Evolutionary conservation across 2,797 vertebrate species (phyloP), one percentile per base, ranked within the genome.

Genomic region (Pantherophis vulpinus): DNA sequence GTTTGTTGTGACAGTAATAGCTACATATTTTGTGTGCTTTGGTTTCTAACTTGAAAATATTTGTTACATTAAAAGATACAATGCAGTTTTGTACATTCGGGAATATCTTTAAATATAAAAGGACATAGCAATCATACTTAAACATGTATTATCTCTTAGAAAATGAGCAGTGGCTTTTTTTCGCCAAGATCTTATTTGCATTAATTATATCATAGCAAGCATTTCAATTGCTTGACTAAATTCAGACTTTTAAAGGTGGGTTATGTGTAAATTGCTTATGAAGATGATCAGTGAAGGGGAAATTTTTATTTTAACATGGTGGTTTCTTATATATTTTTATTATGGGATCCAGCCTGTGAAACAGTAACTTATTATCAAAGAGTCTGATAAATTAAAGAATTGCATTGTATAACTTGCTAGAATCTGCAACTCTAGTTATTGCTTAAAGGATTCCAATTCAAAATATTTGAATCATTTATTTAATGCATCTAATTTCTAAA

Each of bases 1-100:
- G 99, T 99, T 98, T 91, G 96, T 93, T 90, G 54, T 66, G 27
- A 59, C 60, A 9, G 37, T 92, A 92, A n/a, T 18, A 56, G 42
- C 55, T 27, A n/a, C 54, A 42, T 92, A 92, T 93, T 70, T 70
- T 23, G 51, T 60, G 61, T 88, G 59, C 27, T 23, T 91, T 87
- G 61, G 16, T 9, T 83, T 47, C 23, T 63, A 20, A 10, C 51
- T 59, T 20, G 10, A 47, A 91, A 59, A 86, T 91, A 18, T 18
- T 47, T 86, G 13, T 70, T 66, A 5, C 66, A 54, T 16, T 54
- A 79, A 86, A 93, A 66, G n/a, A 55, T 29, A 58, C 37, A 56
- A 29, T 88, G 55, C n/a, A 56, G 6, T 66, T 10, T 42, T 70
- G 47, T 32, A 70, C 23, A n/a, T 60, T 20, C 10, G 1, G 32